Conservation (phyloP, 2,797 vertebrate species). For the Pseudochaenichthys georgianus region DNA sequence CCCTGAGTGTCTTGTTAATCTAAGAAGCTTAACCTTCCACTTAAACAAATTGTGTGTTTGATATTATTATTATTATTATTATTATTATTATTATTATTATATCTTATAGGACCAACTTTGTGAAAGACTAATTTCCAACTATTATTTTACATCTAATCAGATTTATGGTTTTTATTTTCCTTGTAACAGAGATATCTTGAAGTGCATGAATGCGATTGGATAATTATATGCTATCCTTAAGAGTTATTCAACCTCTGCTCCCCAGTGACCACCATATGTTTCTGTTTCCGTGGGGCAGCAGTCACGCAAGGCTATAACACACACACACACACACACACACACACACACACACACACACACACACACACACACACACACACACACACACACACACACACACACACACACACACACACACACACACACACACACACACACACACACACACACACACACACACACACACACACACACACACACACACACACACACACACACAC, state of each 20-base stretch:
- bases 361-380: neutral
- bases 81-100: no score
- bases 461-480: neutral
- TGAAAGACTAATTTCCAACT: neutral
- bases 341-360: no score
- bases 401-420: no score
- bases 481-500: no score
- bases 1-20: neutral
- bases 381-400: neutral
- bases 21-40: neutral
- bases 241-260: neutral
- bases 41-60: neutral
- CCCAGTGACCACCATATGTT: neutral
- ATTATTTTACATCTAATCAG: neutral
- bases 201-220: neutral
- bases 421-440: no score
- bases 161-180: neutral
- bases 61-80: neutral
- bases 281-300: neutral
- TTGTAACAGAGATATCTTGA: neutral
- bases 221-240: neutral
- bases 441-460: neutral
- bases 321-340: neutral
- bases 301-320: neutral
- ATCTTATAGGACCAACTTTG: neutral